phyloP scores from a whole-genome alignment of 1,140 invertebrate genomes.

The Notospermus geniculatus region DNA sequence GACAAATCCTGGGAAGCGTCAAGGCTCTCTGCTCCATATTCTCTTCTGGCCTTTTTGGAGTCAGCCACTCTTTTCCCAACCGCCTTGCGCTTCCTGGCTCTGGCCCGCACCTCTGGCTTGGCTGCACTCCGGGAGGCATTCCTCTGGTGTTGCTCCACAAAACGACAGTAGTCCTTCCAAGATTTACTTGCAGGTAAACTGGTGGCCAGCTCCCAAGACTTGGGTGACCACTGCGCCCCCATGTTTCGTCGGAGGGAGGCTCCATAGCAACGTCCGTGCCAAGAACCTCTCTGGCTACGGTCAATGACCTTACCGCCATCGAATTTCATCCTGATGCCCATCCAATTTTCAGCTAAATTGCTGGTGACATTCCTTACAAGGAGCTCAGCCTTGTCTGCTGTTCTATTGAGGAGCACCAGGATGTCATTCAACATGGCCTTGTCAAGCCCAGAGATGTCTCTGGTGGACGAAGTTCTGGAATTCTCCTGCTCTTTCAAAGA shows the following conservation, averaged over 20 bases:
- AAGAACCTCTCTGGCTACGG: constrained; percentile 13
- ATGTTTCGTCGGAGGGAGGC: constrained; percentile 13
- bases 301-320: constrained; percentile 44
- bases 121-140: too few relatives aligned
- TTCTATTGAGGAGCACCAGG: constrained; percentile 24
- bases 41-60: background rate
- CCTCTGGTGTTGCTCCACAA: too few relatives aligned
- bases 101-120: background rate
- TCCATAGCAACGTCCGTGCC: constrained; percentile 16
- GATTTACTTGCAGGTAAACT: background rate
- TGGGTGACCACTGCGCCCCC: constrained; percentile 1
- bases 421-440: constrained; percentile 20
- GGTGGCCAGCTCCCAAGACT: constrained; percentile 2
- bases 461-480: background rate
- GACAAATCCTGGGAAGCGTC: constrained; percentile 5
- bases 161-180: constrained; percentile 1
- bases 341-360: constrained; percentile 53
- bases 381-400: constrained; percentile 27
- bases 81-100: background rate
- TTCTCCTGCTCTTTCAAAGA: background rate
- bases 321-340: constrained; percentile 41
- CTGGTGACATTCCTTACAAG: constrained; percentile 49
- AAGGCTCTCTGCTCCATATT: constrained; percentile 13
- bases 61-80: background rate
- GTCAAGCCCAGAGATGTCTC: constrained; percentile 7